Evolutionary conservation across 2,888 invertebrate genomes (phyloP), one percentile per base, ranked within the genome.

Genomic region (Hypolimnas misippus): DNA sequence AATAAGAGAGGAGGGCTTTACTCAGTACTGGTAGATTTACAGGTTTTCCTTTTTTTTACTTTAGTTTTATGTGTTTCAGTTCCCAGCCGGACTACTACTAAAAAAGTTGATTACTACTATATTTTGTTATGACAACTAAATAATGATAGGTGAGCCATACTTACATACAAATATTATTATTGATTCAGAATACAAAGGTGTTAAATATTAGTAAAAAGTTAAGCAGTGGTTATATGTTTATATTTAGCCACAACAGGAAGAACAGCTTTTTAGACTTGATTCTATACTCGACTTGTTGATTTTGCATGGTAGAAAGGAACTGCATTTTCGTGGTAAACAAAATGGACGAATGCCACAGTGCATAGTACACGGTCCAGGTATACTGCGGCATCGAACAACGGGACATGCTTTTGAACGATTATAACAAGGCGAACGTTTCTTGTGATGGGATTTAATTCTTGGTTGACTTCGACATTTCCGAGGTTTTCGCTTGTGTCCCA

Each of bases 371-470:
- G 82, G 78, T n/a, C 76, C 79, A 1, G 83, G 80, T 29, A 83
- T 70, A 69, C 89, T 89, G 38, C 81, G 80, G 66, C 87, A 85
- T 19, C 82, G 79, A 17, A 83, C 84, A 51, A 84, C 76, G 0
- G 87, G 83, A 62, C 89, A 89, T 0, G 66, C 53, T 54, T 75
- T 80, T 0, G 82, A 70, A 8, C 85, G 81, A 65, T 90, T 91
- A 31, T 61, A 66, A 68, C 90, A 90, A n/a, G 90, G 89, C 10
- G 91, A 91, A 62, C 73, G 75, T 25, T 75, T 76, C 63, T 82
- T 85, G 29, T 73, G 77, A 66, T 84, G 85, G 8, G 80, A 33
- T 71, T 70, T 83, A 14, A 88, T 83, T 70, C 77, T 82, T 1
- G 86, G 86, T 59, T 82, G 84, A 56, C 87, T 84, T 53, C 79